These are phyloP conservation scores for Porphyrio hochstetteri DNA, from an alignment of 2,113 vertebrate species.

Conservation along the genomic window DNA sequence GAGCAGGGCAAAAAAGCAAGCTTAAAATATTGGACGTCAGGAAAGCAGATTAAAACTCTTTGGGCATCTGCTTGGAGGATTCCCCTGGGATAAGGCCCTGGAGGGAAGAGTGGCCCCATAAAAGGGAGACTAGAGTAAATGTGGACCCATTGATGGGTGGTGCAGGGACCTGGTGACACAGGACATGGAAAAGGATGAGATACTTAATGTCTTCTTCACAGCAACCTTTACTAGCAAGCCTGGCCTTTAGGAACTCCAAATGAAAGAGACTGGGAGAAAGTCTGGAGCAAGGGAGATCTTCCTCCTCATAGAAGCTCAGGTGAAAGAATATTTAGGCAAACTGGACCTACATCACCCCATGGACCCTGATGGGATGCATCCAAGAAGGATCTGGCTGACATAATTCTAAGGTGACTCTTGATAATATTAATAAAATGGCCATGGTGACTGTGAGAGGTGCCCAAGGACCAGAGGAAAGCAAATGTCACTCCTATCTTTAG, in stretches of 20 bases:
- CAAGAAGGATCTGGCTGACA: not conserved
- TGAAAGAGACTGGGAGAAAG: not conserved
- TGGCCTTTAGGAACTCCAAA: not conserved
- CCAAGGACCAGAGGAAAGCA: not conserved
- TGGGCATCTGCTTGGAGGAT: not conserved
- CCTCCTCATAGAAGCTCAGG: not conserved
- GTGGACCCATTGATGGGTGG: not conserved
- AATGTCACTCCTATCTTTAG: not conserved
- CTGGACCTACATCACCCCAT: not conserved
- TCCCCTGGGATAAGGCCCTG: accelerated
- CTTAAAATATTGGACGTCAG: not conserved
- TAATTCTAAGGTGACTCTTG: not conserved
- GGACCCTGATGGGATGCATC: not conserved
- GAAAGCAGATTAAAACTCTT: not conserved
- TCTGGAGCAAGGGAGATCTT: not conserved
- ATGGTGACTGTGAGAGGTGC: not conserved
- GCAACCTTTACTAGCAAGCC: not conserved
- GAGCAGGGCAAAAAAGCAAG: not conserved
- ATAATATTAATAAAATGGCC: not conserved
- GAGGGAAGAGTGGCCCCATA: not conserved
- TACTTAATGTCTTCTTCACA: not conserved
- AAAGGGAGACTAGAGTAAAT: not conserved
- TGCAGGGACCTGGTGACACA: not conserved
- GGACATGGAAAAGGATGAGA: not conserved
- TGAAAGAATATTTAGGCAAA: not conserved